A percentile compares a stretch with the other conserved stretches of the same genome.
Evolutionary conservation across 2,113 vertebrate genomes (phyloP).

Genomic region (Pelusios castaneus): DNA sequence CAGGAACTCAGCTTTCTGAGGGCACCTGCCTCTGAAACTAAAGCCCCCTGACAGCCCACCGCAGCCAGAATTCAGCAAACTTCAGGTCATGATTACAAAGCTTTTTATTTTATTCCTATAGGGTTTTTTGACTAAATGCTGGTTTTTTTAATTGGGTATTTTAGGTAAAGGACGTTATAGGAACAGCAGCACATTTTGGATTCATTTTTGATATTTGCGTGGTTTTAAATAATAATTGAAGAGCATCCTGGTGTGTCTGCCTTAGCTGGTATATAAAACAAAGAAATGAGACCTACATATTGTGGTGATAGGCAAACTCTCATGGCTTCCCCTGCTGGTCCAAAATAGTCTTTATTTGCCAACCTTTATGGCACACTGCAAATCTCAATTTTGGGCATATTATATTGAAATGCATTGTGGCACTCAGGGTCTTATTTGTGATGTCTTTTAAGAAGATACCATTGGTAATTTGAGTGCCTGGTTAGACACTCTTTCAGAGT

Average conservation of each 20-base stretch:
- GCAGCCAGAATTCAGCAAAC: constrained; percentile 14
- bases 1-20: neutral
- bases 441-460: neutral
- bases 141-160: constrained; percentile 34
- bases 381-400: neutral
- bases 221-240: neutral
- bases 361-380: neutral
- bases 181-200: constrained; percentile 22
- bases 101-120: constrained; percentile 35
- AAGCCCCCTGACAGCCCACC: constrained; percentile 24
- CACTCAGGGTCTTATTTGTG: neutral
- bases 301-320: neutral
- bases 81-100: constrained; percentile 19
- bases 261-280: constrained; percentile 13
- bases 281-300: fast-evolving
- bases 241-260: neutral
- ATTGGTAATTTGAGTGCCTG: fast-evolving
- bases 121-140: constrained; percentile 14
- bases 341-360: neutral
- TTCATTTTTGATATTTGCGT: neutral
- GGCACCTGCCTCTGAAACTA: constrained; percentile 46
- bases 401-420: neutral
- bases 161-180: constrained; percentile 10
- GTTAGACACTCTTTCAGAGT: fast-evolving
- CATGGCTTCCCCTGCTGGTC: neutral